phyloP scores from a whole-genome alignment of 2,888 invertebrate genomes.

The Netelia fuscicornis region DNA sequence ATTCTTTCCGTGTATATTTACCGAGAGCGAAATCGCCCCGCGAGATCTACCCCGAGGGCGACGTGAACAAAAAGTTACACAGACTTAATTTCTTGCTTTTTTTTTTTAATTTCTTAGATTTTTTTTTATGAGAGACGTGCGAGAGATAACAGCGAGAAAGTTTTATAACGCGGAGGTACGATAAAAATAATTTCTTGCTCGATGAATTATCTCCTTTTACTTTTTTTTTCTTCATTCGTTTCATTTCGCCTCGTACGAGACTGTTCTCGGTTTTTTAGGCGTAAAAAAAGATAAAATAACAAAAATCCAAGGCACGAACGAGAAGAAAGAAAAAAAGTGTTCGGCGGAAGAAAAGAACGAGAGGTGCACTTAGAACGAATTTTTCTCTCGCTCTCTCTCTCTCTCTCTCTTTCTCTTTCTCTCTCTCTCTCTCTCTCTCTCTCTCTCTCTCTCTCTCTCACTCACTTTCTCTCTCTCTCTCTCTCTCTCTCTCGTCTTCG shows the following conservation, averaged over 20 bases:
- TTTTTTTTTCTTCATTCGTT: background rate
- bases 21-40: background rate
- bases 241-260: too few species aligned
- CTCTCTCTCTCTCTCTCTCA: too few species aligned
- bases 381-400: background rate
- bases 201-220: background rate
- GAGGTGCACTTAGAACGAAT: conserved; percentile 12
- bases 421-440: too few species aligned
- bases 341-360: too few species aligned
- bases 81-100: background rate
- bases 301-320: background rate
- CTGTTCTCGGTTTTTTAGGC: background rate
- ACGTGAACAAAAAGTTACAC: too few species aligned
- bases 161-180: background rate
- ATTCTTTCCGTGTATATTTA: background rate
- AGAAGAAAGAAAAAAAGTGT: too few species aligned
- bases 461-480: too few species aligned
- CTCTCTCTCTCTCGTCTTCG: too few species aligned
- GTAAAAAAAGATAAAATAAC: background rate
- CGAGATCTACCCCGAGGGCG: background rate
- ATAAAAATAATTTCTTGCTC: background rate
- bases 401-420: too few species aligned
- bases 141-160: background rate
- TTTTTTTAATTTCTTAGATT: background rate
- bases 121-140: background rate